Evolutionary conservation across 2,797 vertebrate genomes (phyloP).

Genomic region (Nasua narica): DNA sequence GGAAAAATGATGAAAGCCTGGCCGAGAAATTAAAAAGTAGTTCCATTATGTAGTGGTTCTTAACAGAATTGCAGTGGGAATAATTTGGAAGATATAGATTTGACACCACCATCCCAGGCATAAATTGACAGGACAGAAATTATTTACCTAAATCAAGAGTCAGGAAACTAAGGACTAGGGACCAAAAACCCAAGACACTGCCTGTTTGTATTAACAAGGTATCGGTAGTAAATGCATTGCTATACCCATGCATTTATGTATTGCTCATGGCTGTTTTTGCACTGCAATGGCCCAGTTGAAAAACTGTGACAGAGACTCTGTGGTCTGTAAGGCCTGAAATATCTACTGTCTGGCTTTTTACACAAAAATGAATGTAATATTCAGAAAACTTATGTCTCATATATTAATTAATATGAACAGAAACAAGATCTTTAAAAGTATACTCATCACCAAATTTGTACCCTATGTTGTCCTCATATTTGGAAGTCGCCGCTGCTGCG

Average conservation of each 20-base stretch:
- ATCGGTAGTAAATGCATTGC: neutral
- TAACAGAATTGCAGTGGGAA: neutral
- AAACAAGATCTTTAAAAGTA: neutral
- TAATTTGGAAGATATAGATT: neutral
- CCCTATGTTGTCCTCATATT: neutral
- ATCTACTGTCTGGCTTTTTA: neutral
- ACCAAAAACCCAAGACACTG: neutral
- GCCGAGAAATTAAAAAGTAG: neutral
- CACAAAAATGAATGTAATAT: neutral
- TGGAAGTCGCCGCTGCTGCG: neutral
- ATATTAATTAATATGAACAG: neutral
- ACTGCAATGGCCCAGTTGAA: neutral
- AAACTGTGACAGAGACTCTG: neutral
- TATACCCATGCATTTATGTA: neutral
- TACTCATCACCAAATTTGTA: neutral
- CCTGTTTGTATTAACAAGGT: neutral
- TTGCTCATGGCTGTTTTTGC: neutral
- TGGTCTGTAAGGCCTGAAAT: neutral
- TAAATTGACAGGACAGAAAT: neutral
- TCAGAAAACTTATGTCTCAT: neutral
- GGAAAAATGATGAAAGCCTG: conserved; percentile 19
- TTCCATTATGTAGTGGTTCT: neutral
- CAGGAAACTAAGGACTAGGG: neutral
- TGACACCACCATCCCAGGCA: neutral
- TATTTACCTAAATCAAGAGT: conserved; percentile 23